Base-by-base conservation (phyloP, 2,888 invertebrate species). In the Gibbula magus region DNA sequence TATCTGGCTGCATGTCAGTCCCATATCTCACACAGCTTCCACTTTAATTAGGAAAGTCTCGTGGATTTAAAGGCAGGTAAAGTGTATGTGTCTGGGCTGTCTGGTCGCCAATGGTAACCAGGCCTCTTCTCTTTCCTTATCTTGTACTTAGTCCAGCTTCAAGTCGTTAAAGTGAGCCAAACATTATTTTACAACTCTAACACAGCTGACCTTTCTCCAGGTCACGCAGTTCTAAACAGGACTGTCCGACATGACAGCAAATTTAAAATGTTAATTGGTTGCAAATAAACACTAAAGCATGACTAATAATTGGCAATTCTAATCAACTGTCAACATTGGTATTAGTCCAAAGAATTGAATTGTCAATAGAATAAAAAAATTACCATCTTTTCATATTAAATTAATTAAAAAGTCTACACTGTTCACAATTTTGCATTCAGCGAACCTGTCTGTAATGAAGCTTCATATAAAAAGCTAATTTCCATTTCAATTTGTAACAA, bases 61-160 rank as follows among this genome's bases (percentile, higher is more conserved):
- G 32, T 10, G 35, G 70, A 35, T 35, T 39, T 20, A 35, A 35
- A 70, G 35, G 45, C 45, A 45, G 45, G 45, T 45, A 45, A 45
- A 45, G 45, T 45, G 13, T 45, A 45, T 45, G 45, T 45, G 45
- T 45, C 45, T 45, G 45, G 45, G 45, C 45, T 13, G 10, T 5
- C 45, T 45, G 45, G 45, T 45, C 45, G 45, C 45, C 45, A 45
- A 45, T 32, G 61, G 70, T 70, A 70, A 32, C 70, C 70, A 70
- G 39, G 3, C 32, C 20, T 32, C n/a, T 16, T 35, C 39, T 35
- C 32, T 13, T 39, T 70, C 32, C 20, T 39, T 70, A 70, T 70
- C 70, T 70, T 70, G 70, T 70, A 70, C 35, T 61, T 70, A 20
- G 70, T 70, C 70, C 70, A 70, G 70, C 32, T 39, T 70, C 35